These are phyloP conservation scores for Urocolius indicus DNA, from an alignment of 2,113 vertebrate genomes.

Conservation along the genomic window DNA sequence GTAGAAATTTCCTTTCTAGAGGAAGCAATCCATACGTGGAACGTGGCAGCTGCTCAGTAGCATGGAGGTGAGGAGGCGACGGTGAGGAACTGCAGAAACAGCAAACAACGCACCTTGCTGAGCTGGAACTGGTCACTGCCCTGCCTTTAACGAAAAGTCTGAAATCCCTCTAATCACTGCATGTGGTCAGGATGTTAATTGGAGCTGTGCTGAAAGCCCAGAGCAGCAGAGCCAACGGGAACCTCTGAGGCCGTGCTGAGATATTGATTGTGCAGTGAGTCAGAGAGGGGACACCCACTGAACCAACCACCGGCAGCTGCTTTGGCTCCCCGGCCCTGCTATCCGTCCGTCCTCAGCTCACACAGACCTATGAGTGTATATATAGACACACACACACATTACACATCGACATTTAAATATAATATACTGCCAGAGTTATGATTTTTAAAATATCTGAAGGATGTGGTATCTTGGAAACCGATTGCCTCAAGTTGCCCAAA, in stretches of 20 bases:
- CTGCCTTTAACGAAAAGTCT: background rate
- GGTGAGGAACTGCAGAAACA: background rate
- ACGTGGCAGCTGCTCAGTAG: rapidly evolving
- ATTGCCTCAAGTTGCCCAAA: conserved; percentile 68
- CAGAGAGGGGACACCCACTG: background rate
- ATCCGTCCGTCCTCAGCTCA: background rate
- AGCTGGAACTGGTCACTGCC: background rate
- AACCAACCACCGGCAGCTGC: background rate
- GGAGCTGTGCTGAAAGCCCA: background rate
- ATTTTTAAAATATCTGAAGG: conserved; percentile 59
- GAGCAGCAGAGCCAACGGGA: background rate
- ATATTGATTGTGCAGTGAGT: background rate
- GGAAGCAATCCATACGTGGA: background rate
- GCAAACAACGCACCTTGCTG: background rate
- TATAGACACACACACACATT: background rate
- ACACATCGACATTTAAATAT: conserved; percentile 22
- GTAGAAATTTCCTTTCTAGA: background rate
- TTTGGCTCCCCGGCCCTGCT: background rate
- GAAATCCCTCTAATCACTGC: background rate
- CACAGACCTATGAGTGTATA: background rate
- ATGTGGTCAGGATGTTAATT: rapidly evolving
- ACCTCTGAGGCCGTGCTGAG: background rate
- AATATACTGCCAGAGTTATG: background rate
- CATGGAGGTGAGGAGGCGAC: rapidly evolving
- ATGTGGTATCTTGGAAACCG: conserved; percentile 72